Base-by-base conservation (phyloP, 2,888 invertebrate species). In the Nasonovia ribisnigri region DNA sequence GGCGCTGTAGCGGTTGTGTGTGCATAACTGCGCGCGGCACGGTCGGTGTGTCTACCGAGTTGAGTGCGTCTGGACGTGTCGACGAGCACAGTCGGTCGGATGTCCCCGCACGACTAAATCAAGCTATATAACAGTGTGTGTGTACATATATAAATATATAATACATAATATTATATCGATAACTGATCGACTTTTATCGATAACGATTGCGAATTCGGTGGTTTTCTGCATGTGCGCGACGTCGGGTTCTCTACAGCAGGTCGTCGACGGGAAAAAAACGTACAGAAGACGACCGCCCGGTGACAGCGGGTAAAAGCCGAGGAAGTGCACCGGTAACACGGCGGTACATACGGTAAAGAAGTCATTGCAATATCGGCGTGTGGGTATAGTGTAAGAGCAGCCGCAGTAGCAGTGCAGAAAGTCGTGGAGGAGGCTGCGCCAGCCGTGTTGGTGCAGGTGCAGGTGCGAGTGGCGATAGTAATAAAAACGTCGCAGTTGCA, bases 1-100 rank as follows among this genome's bases (percentile, higher is more conserved):
- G 67, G 92, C 54, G 42, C 90, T n/a, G n/a, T 29, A 20, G 24
- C 95, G 96, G 96, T 95, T 95, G 95, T 46, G 24, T 5, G 46
- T 60, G 51, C 20, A 24, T 29, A 29, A 29, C 46, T 26, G 36
- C 84, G 43, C 51, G 91, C 57, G 57, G 51, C 84, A 91, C 46
- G n/a, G 57, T 92, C 86, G 43, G 42, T 29, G 84, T 46, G 24
- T 42, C 1, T 46, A 46, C 10, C 11, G 43, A 86, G 43, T 29
- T 42, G 57, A n/a, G 29, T 42, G 26, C 51, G 43, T 43, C 11
- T 13, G 57, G 29, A 26, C 43, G 43, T 36, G 26, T 43, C 13
- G 43, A 86, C 46, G 43, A 43, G 46, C 46, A n/a, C 46, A n/a
- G 46, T 46, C 84, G 84, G 26, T 24, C 48, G 51, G n/a, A 88